phyloP scores from a whole-genome alignment of 2,888 invertebrate genomes.

The Leucophenga montana region DNA sequence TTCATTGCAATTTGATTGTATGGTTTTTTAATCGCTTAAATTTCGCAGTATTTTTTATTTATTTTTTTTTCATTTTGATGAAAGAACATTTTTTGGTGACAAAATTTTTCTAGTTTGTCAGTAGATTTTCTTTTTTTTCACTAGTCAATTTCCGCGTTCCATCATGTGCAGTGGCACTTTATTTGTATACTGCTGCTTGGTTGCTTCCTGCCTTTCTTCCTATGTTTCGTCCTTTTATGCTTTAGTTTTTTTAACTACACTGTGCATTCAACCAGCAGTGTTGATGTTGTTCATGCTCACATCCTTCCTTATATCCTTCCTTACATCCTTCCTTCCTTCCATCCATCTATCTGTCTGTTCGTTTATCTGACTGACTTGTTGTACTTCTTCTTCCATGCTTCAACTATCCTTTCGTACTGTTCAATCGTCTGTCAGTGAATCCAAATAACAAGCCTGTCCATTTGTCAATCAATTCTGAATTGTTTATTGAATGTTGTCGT shows the following conservation, averaged over 20 bases:
- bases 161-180: constrained; percentile 48
- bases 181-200: neutral
- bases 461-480: constrained; percentile 68
- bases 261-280: neutral
- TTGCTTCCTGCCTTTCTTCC: too few relatives aligned
- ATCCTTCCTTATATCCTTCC: neutral
- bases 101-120: constrained; percentile 56
- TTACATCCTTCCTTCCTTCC: constrained; percentile 21
- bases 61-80: too few relatives aligned
- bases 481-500: constrained; percentile 69
- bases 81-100: constrained; percentile 38
- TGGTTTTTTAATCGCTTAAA: constrained; percentile 30
- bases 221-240: too few relatives aligned
- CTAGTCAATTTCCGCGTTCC: constrained; percentile 64
- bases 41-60: constrained; percentile 17
- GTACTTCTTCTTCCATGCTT: constrained; percentile 33
- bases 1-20: neutral
- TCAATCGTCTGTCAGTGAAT: constrained; percentile 56
- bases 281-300: neutral
- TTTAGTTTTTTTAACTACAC: too few relatives aligned
- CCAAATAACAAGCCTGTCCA: constrained; percentile 57
- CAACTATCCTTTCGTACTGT: constrained; percentile 39
- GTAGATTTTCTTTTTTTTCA: constrained; percentile 54
- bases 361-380: neutral
- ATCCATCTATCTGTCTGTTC: constrained; percentile 47